phyloP scores from a whole-genome alignment of 2,113 vertebrate species.

The Stegostoma tigrinum region DNA sequence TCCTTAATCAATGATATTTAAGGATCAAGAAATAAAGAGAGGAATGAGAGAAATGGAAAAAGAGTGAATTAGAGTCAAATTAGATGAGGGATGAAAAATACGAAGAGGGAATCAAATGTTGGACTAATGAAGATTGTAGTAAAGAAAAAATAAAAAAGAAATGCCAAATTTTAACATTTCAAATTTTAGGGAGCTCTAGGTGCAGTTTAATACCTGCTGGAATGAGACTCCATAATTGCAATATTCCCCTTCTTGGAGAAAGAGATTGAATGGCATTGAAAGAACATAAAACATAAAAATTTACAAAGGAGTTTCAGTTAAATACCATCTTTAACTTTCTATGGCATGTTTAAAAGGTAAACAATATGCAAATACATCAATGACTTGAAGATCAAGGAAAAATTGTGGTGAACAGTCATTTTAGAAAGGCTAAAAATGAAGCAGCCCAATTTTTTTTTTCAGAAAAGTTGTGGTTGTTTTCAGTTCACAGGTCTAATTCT shows the following conservation, averaged over 20 bases:
- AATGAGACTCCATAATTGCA: neutral
- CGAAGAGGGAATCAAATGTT: too few relatives aligned
- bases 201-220: neutral
- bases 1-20: too few relatives aligned
- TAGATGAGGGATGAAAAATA: too few relatives aligned
- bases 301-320: neutral
- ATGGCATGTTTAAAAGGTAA: neutral
- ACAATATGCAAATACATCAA: neutral
- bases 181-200: neutral
- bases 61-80: neutral
- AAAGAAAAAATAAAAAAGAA: too few relatives aligned
- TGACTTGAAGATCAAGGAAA: neutral
- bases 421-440: neutral
- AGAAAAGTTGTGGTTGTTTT: neutral
- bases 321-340: neutral
- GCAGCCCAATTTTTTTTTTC: neutral
- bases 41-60: neutral
- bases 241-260: too few relatives aligned
- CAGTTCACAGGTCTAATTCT: neutral
- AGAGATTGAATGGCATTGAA: too few relatives aligned
- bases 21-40: neutral
- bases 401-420: neutral
- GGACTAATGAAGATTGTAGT: too few relatives aligned
- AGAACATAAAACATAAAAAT: neutral
- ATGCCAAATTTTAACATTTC: neutral